Evolutionary conservation across 2,888 invertebrate genomes (phyloP), one percentile per base, ranked within the genome.

Genomic region (Strigamia crassipes): DNA sequence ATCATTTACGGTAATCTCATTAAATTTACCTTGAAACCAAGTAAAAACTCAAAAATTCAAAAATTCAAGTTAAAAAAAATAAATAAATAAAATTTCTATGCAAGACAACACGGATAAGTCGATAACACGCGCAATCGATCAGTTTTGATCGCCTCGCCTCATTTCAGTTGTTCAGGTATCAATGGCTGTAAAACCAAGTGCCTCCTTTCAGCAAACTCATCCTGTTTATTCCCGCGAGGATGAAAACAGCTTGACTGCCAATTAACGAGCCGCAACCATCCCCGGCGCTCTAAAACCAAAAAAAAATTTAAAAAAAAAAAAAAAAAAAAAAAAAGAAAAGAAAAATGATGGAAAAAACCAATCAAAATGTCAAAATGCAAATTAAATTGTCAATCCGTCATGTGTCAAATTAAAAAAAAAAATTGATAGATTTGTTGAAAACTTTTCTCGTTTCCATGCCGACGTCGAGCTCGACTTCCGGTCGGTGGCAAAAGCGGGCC

Each of bases 221-320:
- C 23, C 23, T 61, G 61, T 61, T 61, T 61, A 61, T 61, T 61
- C 61, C 61, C 61, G 6, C 13, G 21, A 61, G 61, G 61, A 61
- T 21, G 51, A 61, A 56, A 56, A 56, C 56, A 56, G 56, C n/a
- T 56, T 56, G 23, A 61, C 21, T 10, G 10, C 21, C 61, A 61
- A 61, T 61, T 61, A 61, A 61, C 23, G 12, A 10, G 61, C 8
- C 1, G 61, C 61, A 46, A 9, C 21, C 61, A 61, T 61, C 61
- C 9, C 15, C 56, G 27, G 27, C 27, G 27, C 27, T 27, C 27
- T 27, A 2, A 27, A 27, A 27, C n/a, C n/a, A 12, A 18, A 56
- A 56, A 56, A n/a, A n/a, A n/a, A n/a, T n/a, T n/a, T n/a, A n/a
- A n/a, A n/a, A n/a, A 18, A 56, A 56, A 56, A n/a, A n/a, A n/a